Evolutionary conservation across 2,797 vertebrate species (phyloP).

Genomic region (Chromobotia macracanthus): DNA sequence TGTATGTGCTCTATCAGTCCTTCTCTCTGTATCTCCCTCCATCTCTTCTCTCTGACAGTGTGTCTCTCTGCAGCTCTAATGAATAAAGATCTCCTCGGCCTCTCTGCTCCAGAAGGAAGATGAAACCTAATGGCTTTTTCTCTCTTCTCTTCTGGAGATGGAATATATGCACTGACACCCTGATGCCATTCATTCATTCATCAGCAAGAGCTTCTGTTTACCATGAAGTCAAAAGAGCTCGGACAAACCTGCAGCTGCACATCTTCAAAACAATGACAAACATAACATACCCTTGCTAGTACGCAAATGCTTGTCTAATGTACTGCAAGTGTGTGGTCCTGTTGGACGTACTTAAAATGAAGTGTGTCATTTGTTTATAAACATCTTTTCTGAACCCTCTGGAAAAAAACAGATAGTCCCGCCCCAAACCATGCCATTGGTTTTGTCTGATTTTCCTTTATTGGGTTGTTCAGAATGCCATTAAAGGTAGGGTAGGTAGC

Average conservation of each 20-base stretch:
- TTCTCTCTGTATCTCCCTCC: constrained; percentile 59
- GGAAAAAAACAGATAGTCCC: background rate
- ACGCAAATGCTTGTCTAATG: background rate
- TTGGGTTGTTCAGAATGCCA: background rate
- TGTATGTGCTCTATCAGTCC: constrained; percentile 36
- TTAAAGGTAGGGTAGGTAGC: no score
- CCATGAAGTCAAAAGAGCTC: constrained; percentile 67
- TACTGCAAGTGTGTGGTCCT: no score
- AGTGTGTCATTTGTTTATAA: no score
- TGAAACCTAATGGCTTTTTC: constrained; percentile 85
- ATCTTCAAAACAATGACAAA: constrained; percentile 32
- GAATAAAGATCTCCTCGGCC: constrained; percentile 85
- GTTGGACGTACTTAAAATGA: no score
- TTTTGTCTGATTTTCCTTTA: background rate
- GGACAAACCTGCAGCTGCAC: constrained; percentile 61
- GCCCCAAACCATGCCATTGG: background rate
- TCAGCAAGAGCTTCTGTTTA: constrained; percentile 76
- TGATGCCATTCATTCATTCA: constrained; percentile 82
- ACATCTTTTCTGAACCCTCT: no score
- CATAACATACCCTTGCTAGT: background rate
- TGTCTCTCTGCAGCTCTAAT: constrained; percentile 83
- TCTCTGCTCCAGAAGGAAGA: constrained; percentile 83
- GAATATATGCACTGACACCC: constrained; percentile 84
- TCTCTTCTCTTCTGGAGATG: constrained; percentile 72
- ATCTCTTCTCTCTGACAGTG: constrained; percentile 66